Conservation (phyloP, 2,888 invertebrate species). For the Fabriciana adippe region DNA sequence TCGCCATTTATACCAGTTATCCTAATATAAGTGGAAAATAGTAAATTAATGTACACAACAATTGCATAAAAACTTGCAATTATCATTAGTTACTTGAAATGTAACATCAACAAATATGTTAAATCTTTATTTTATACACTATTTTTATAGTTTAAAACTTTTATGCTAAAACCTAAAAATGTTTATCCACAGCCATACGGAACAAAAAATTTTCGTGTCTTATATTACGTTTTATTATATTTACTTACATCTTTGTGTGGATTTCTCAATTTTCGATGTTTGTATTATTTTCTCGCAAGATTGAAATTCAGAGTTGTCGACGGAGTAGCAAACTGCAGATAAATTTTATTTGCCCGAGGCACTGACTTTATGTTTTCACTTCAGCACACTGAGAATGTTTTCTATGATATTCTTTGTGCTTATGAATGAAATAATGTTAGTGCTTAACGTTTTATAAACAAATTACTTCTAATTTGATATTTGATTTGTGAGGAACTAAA, state of each 20-base stretch:
- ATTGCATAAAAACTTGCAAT: too few species aligned
- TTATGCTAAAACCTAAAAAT: background rate
- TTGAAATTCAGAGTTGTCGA: conserved; percentile 39
- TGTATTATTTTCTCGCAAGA: conserved; percentile 34
- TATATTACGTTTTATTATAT: conserved; percentile 17
- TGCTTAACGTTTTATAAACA: background rate
- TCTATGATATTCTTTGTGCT: conserved; percentile 18
- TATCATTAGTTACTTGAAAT: too few species aligned
- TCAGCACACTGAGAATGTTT: conserved; percentile 21
- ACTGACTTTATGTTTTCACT: conserved; percentile 20
- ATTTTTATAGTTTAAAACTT: background rate
- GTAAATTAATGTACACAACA: too few species aligned
- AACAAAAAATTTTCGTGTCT: background rate
- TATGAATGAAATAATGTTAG: background rate
- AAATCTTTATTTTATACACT: too few species aligned
- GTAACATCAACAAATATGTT: too few species aligned
- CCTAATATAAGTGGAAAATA: too few species aligned
- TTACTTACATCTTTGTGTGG: conserved; percentile 21
- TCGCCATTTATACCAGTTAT: too few species aligned
- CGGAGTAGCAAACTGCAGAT: conserved; percentile 31
- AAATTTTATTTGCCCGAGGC: conserved; percentile 29
- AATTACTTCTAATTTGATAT: background rate
- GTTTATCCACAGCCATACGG: background rate
- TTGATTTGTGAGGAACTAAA: too few species aligned
- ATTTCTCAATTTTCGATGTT: conserved; percentile 26